Evolutionary conservation across 2,888 invertebrate genomes (phyloP), one percentile per base, ranked within the genome.

Genomic region (Monopis laevigella): DNA sequence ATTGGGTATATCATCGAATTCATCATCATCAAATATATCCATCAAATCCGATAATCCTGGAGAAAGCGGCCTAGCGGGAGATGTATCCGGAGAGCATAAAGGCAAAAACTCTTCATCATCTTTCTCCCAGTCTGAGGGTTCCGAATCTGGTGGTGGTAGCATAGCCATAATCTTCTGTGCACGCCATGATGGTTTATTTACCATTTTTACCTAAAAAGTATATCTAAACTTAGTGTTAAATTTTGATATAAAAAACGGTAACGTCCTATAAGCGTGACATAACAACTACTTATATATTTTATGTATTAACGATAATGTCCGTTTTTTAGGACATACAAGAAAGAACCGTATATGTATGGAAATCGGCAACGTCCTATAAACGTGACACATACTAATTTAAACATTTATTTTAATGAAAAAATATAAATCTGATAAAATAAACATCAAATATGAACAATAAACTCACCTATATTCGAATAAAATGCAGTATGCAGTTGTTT

Each of bases 121-220:
- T 11, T 29, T 29, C 12, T 29, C 29, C 4, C 5, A 8, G 29
- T 29, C 29, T 11, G n/a, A 12, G 5, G 11, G 29, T 29, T 12
- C 29, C n/a, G 29, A 29, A 12, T 29, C 29, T 29, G 29, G 12
- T 29, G 12, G 12, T 29, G 29, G 29, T 11, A 29, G n/a, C 11
- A 12, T 7, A 29, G 29, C 6, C 29, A 29, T 11, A 7, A 29
- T 11, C 11, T 29, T 29, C 5, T 29, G 29, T 12, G 29, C 29
- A 11, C 29, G 29, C 29, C 11, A 11, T 29, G 24, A 21, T 21
- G 24, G 24, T 21, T 21, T 21, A 21, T 21, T 7, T 21, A 21
- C 24, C 24, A 21, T 21, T 21, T 21, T 8, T 5, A 21, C 8
- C 24, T 21, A 21, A 21, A 21, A 21, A 5, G 8, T 7, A 7